Percentiles rank a stretch among this genome's conserved stretches.
phyloP scores from a whole-genome alignment of 2,113 vertebrate genomes.

The Chionomys nivalis region DNA sequence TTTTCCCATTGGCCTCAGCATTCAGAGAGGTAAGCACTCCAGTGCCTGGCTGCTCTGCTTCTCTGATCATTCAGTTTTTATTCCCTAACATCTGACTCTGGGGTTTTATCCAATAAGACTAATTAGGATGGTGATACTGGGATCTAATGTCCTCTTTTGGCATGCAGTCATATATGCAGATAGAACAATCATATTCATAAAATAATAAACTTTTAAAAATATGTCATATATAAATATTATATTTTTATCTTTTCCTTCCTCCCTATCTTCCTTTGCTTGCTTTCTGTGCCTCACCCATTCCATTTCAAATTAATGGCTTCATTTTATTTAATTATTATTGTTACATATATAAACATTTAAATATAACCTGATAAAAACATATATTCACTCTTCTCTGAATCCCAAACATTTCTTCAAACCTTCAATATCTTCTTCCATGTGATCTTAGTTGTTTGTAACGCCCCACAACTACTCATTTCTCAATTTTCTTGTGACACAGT shows the following conservation, averaged over 20 bases:
- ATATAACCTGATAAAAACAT: not conserved
- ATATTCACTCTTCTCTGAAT: not conserved
- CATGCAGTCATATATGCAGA: not conserved
- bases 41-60: too few relatives aligned
- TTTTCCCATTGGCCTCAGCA: too few relatives aligned
- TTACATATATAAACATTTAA: not conserved
- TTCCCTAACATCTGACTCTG: too few relatives aligned
- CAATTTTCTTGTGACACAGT: slow-evolving; percentile 7
- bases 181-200: not conserved
- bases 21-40: too few relatives aligned
- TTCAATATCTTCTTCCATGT: not conserved
- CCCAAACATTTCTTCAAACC: not conserved
- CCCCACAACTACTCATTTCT: not conserved
- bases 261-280: not conserved
- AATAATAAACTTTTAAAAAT: not conserved
- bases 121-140: not conserved
- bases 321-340: not conserved
- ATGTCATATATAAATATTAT: not conserved
- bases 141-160: not conserved
- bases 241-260: not conserved
- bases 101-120: too few relatives aligned
- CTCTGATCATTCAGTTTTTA: too few relatives aligned
- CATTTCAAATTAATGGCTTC: not conserved
- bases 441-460: not conserved
- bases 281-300: not conserved